A percentile compares a stretch with the other conserved stretches of the same genome.
Conservation (phyloP, 2,797 vertebrate genomes). For the Phalloptychus januarius region DNA sequence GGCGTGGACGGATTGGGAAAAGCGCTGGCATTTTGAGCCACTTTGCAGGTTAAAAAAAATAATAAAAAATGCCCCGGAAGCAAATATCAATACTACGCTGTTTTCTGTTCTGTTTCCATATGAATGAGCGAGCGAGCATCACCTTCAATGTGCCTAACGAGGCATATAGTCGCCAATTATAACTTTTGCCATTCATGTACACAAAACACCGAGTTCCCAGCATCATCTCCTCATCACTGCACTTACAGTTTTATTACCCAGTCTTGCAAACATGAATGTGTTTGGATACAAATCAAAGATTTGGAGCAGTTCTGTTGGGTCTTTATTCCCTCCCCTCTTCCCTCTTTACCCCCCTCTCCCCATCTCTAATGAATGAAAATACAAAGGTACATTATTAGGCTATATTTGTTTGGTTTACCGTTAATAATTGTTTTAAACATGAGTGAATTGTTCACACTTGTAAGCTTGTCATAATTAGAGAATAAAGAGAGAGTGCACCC, state of each 20-base stretch:
- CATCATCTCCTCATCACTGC: neutral
- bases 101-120: conserved; percentile 12
- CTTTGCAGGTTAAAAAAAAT: neutral
- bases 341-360: neutral
- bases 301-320: neutral
- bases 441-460: neutral
- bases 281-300: neutral
- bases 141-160: conserved; percentile 15
- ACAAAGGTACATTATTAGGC: neutral
- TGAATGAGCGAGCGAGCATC: conserved; percentile 3
- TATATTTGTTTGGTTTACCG: neutral
- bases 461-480: neutral
- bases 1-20: conserved; percentile 16
- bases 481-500: neutral
- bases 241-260: conserved; percentile 1
- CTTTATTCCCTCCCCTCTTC: neutral
- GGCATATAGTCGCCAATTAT: conserved; percentile 10
- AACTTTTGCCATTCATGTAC: conserved; percentile 3
- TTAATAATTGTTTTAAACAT: neutral
- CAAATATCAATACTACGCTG: neutral
- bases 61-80: conserved; percentile 18
- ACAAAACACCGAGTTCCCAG: neutral
- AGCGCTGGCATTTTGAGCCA: neutral
- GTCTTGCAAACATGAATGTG: neutral
- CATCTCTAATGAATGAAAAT: neutral